These are phyloP conservation scores for Neofelis nebulosa DNA, from an alignment of 2,113 vertebrate species.

Conservation along the genomic window DNA sequence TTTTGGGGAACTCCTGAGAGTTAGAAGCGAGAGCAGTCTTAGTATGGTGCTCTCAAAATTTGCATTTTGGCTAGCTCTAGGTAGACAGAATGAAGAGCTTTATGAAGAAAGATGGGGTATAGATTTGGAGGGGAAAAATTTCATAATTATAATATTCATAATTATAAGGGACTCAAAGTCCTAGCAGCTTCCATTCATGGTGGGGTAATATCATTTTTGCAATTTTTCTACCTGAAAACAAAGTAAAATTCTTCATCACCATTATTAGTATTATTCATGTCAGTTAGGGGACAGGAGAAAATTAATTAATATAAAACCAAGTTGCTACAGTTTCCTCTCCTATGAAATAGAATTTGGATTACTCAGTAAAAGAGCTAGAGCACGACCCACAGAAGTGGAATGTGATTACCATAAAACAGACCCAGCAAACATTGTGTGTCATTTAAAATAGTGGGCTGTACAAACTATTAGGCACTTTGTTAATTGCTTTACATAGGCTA, in stretches of 20 bases:
- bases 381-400: not conserved
- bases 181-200: not conserved
- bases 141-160: not conserved
- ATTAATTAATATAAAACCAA: not conserved
- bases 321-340: not conserved
- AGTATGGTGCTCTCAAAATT: not conserved
- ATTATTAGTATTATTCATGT: not conserved
- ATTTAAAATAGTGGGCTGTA: not conserved
- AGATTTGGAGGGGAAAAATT: not conserved
- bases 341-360: not conserved
- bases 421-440: not conserved
- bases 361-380: not conserved
- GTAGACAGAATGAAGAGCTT: not conserved
- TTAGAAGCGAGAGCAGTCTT: not conserved
- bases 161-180: not conserved
- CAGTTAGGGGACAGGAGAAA: not conserved
- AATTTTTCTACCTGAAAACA: not conserved
- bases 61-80: not conserved
- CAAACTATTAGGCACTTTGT: not conserved
- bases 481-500: not conserved
- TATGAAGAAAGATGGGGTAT: not conserved
- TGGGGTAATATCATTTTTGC: not conserved
- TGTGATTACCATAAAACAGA: not conserved
- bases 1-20: not conserved
- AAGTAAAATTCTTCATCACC: not conserved